Conservation (phyloP, 2,888 invertebrate species). For the Electrophaes corylata region DNA sequence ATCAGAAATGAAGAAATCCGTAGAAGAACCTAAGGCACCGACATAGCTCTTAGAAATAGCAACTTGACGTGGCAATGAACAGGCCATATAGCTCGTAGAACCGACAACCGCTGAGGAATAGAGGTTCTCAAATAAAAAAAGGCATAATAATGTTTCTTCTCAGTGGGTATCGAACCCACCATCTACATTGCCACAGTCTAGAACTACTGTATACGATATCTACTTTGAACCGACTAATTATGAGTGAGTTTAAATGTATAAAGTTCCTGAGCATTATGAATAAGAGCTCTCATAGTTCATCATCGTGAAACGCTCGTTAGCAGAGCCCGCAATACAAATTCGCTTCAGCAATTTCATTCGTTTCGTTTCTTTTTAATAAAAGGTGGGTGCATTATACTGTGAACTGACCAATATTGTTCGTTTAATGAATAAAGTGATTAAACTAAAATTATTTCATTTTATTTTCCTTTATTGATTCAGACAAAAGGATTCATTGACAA, state of each 20-base stretch:
- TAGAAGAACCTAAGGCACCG: no score
- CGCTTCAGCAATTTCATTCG: slow-evolving; percentile 70
- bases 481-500: no score
- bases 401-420: slow-evolving; percentile 5
- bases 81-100: no score
- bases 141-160: no score
- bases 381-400: slow-evolving; percentile 12
- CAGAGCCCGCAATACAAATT: slow-evolving; percentile 71
- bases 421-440: neutral
- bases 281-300: slow-evolving; percentile 65
- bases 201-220: neutral
- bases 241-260: slow-evolving; percentile 28
- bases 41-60: no score
- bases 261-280: slow-evolving; percentile 44
- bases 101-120: no score
- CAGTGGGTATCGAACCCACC: no score
- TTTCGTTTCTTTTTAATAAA: slow-evolving; percentile 19
- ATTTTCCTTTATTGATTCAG: no score
- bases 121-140: no score
- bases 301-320: slow-evolving; percentile 72
- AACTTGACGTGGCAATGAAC: no score
- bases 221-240: slow-evolving; percentile 14
- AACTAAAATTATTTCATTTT: no score
- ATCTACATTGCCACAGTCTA: neutral
- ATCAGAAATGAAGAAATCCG: no score